These are phyloP conservation scores for Osedax fenrisi DNA, from an alignment of 2,888 invertebrate genomes.

Conservation along the genomic window DNA sequence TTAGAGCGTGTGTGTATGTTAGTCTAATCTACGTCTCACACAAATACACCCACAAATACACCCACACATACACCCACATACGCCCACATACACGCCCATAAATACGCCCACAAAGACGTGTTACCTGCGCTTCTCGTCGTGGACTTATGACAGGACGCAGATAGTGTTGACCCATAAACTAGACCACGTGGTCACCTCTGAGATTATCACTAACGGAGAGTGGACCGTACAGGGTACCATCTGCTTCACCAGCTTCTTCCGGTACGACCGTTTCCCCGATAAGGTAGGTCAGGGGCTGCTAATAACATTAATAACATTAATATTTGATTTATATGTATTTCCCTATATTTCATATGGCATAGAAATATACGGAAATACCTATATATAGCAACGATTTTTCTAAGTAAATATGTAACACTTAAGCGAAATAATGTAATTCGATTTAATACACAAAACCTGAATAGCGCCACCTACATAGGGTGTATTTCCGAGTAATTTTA, in stretches of 20 bases:
- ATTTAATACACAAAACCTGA: no score
- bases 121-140: constrained; percentile 5
- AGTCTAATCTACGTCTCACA: not conserved
- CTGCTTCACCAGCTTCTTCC: not conserved
- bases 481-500: no score
- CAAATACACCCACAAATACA: not conserved
- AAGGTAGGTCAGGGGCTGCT: no score
- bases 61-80: not conserved
- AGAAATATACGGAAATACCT: no score
- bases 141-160: constrained; percentile 1
- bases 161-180: not conserved
- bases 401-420: no score
- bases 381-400: no score
- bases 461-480: no score
- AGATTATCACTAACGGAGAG: not conserved
- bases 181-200: not conserved
- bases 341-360: no score
- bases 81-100: not conserved
- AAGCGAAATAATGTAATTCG: no score
- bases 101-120: not conserved
- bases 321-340: no score
- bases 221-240: constrained; percentile 2
- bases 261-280: not conserved
- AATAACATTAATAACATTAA: no score
- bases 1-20: not conserved